A percentile compares a stretch with the other conserved stretches of the same genome.
Evolutionary conservation across 2,797 vertebrate species (phyloP).

Genomic region (Tympanoctomys barrerae): DNA sequence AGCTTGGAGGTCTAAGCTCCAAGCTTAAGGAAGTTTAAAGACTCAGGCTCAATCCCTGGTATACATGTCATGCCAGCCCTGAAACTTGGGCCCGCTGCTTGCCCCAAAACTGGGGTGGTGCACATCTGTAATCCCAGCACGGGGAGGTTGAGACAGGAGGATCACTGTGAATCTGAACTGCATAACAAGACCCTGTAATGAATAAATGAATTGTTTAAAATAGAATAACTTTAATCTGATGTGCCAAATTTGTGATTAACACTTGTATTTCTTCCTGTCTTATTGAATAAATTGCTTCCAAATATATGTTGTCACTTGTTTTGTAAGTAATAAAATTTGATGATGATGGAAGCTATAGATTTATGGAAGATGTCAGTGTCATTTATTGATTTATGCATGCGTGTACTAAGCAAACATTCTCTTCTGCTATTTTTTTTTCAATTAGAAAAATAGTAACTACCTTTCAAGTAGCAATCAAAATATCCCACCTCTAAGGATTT

Average conservation of each 20-base stretch:
- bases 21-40: too few species aligned
- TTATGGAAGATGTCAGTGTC: not conserved
- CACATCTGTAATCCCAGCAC: too few species aligned
- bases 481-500: not conserved
- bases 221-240: not conserved
- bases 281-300: conserved; percentile 12
- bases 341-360: not conserved
- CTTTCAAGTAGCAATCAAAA: not conserved
- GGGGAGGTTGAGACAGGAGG: too few species aligned
- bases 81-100: too few species aligned
- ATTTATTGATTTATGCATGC: not conserved
- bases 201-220: too few species aligned
- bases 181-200: too few species aligned
- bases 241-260: not conserved
- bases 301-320: not conserved
- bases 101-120: too few species aligned
- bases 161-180: too few species aligned
- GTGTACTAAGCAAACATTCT: not conserved
- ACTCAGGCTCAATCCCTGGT: too few species aligned
- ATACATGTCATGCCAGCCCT: too few species aligned
- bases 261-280: not conserved
- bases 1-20: too few species aligned
- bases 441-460: not conserved
- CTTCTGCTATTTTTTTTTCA: conserved; percentile 20
- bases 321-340: conserved; percentile 8